phyloP scores from a whole-genome alignment of 2,888 invertebrate species.

The Drosophila rellima region DNA sequence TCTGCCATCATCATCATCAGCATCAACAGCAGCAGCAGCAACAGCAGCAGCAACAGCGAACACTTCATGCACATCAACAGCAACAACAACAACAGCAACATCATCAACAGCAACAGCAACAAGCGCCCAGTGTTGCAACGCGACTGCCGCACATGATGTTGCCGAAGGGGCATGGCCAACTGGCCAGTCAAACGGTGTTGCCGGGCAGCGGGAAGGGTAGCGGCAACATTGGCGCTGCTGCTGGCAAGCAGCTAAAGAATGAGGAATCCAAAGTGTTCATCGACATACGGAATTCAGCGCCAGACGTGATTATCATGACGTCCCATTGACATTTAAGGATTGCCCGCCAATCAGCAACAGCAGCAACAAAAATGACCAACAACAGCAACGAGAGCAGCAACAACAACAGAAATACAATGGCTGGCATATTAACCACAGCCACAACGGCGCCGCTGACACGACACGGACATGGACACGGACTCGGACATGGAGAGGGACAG shows the following conservation, averaged over 20 bases:
- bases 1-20: conserved; percentile 84
- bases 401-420: conserved; percentile 46
- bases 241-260: conserved; percentile 65
- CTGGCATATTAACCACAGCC: conserved; percentile 75
- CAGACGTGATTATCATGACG: conserved; percentile 93
- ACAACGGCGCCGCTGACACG: conserved; percentile 60
- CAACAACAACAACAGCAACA: conserved; percentile 82
- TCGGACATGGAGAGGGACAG: conserved; percentile 10
- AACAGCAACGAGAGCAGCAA: conserved; percentile 19
- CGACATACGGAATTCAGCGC: conserved; percentile 95
- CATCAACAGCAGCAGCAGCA: conserved; percentile 84
- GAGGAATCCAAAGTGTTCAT: conserved; percentile 89
- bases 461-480: conserved; percentile 47
- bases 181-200: conserved; percentile 33
- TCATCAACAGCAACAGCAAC: conserved; percentile 57
- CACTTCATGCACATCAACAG: conserved; percentile 69
- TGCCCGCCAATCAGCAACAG: conserved; percentile 69
- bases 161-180: conserved; percentile 43
- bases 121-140: conserved; percentile 61
- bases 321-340: conserved; percentile 89
- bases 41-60: conserved; percentile 64
- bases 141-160: conserved; percentile 55
- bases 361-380: conserved; percentile 24
- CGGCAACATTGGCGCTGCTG: conserved; percentile 14
- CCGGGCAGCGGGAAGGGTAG: conserved; percentile 23